A percentile compares a stretch with the other conserved stretches of the same genome.
These are phyloP conservation scores for Siphlonurus alternatus DNA, from an alignment of 2,888 invertebrate species.

Conservation along the genomic window DNA sequence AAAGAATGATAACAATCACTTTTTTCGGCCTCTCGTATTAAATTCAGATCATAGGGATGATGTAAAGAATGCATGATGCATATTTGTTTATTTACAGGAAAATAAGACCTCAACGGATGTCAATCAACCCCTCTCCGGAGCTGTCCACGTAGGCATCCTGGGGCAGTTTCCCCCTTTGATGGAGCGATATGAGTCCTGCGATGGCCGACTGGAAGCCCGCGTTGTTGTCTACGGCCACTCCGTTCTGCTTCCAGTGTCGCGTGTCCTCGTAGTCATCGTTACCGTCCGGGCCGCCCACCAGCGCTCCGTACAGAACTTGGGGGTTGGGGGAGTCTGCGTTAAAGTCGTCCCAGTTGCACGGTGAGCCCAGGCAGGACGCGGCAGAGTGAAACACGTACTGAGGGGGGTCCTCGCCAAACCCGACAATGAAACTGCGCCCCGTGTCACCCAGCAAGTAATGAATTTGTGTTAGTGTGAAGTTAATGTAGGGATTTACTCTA, in stretches of 20 bases:
- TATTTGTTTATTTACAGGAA: too few relatives aligned
- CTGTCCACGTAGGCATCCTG: background rate
- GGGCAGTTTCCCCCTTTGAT: background rate
- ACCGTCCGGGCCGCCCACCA: conserved; percentile 19
- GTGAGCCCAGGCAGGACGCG: background rate
- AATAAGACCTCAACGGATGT: too few relatives aligned
- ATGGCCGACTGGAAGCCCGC: background rate
- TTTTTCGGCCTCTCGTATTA: too few relatives aligned
- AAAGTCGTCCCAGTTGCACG: background rate
- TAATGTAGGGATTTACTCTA: conserved; percentile 11
- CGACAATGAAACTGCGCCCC: conserved; percentile 19
- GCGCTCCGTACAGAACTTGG: conserved; percentile 18
- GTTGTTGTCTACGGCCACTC: background rate
- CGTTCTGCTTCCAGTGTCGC: conserved; percentile 15
- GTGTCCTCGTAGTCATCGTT: conserved; percentile 18
- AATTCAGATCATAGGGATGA: too few relatives aligned
- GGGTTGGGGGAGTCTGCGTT: conserved; percentile 16
- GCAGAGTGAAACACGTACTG: background rate
- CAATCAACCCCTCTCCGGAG: too few relatives aligned
- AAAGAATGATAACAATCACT: too few relatives aligned
- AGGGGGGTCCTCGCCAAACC: conserved; percentile 19
- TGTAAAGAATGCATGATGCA: too few relatives aligned
- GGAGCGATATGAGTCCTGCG: background rate
- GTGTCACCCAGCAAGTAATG: conserved; percentile 18
- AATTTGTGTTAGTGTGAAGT: conserved; percentile 19